Evolutionary conservation across 2,797 vertebrate species (phyloP), one percentile per base, ranked within the genome.

Genomic region (Botia kubotai): DNA sequence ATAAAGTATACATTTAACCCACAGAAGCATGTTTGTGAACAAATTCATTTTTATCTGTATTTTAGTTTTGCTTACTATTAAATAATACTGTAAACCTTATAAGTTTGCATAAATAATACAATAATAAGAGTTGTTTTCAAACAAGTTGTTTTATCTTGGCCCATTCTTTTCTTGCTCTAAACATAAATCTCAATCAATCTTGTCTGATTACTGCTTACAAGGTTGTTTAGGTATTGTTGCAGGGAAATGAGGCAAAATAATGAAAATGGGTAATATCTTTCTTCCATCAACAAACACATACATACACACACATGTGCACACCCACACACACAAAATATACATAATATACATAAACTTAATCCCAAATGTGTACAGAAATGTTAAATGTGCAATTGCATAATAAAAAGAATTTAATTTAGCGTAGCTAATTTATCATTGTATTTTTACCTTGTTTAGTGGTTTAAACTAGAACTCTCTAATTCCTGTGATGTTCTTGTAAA

Each of bases 261-360:
- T 39, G 7, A 39, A 39, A 39, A 39, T 6, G 36, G 6, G 36
- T 39, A 33, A 33, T 5, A 33, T 33, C 4, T 33, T 33, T 33
- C 6, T n/a, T 55, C 5, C 17, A 55, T n/a, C 2, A 55, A 55
- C 53, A 55, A 21, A 58, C 55, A 58, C 19, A 21, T 11, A 39
- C 1, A 86, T 89, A 83, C n/a, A n/a, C n/a, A 10, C 17, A 58
- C 33, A 3, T 8, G 85, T 89, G 83, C 89, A 90, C 87, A 87
- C 89, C 87, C 85, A 77, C 85, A 82, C 83, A 79, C 83, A 88
- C 85, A 90, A 86, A 87, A 88, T 21, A 46, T 48, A 23, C 5
- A 26, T 57, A 36, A 39, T 2, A 23, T 4, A 48, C 16, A 62
- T 26, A 0, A 7, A 11, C 2, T 23, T 39, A 6, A 39, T 39